Base-by-base conservation (phyloP, 2,797 vertebrate species). In the Bradypodion pumilum region DNA sequence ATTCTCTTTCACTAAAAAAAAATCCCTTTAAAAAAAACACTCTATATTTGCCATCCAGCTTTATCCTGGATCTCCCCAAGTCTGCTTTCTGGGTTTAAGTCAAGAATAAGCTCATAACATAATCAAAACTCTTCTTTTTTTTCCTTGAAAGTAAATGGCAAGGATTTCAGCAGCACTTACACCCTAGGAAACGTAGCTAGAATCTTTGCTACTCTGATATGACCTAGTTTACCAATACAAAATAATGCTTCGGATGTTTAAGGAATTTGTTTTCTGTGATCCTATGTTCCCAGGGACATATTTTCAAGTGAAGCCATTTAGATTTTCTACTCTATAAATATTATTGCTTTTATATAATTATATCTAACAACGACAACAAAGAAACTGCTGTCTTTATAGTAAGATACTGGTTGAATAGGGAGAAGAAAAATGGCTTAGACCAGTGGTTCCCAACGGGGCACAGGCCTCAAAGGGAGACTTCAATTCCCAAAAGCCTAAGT, bases 371-470 rank as follows among this genome's bases (percentile, higher is more conserved):
- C 7, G 29, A 32, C 4, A 2, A n/a, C 4, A 5, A 40, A 0
- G 37, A 40, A 37, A 7, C 44, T 8, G 82, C 44, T 77, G 80
- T 66, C 59, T 40, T 27, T 76, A 35, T 74, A 62, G 42, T 79
- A 49, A 73, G 84, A 88, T 84, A 5, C 62, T 0, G 15, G 74
- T 49, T 15, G 1, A 13, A 27, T n/a, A 16, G 75, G 4, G 3
- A 19, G 62, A 87, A 79, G 40, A 8, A 68, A 15, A 16, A 60
- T 27, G 15, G 27, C 29, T 44, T 74, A 62, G 90, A 79, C 49
- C n/a, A n/a, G n/a, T n/a, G n/a, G n/a, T n/a, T n/a, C n/a, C n/a
- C n/a, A n/a, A n/a, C n/a, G n/a, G n/a, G n/a, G n/a, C n/a, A n/a
- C n/a, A n/a, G n/a, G n/a, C n/a, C n/a, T n/a, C n/a, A n/a, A n/a